Base-by-base conservation (phyloP, 1,140 invertebrate species). In the Calliopsis andreniformis region DNA sequence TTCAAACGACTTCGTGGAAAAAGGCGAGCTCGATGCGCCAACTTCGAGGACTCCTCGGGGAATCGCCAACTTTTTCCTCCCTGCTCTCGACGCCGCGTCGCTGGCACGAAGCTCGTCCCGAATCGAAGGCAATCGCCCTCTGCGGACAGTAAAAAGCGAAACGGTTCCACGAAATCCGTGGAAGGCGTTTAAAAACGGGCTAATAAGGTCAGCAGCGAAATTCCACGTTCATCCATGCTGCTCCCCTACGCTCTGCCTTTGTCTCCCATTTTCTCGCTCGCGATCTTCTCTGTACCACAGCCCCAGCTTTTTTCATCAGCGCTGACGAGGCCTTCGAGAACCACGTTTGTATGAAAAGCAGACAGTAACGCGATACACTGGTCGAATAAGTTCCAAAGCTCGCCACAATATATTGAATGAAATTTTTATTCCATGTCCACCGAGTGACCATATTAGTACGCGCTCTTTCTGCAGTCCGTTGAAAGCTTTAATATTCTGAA, bases 311-410 rank as follows among this genome's bases (percentile, higher is more conserved):
- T 83, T 79, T 82, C 51, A 78, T 81, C 80, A 64, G 68, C 42
- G 32, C 28, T 53, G 20, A 62, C 51, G 45, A 51, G 42, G 20
- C 49, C 47, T 80, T 80, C 35, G 67, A 61, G 62, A 39, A 56
- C 35, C 59, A 35, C 61, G 66, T 80, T 82, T 45, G 78, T 51
- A 72, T 77, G 72, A 80, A 82, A 80, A 80, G 73, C 43, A 72
- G 67, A 76, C 32, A 43, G 58, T 80, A 71, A 80, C 63, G 72
- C 49, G 47, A 58, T 28, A 43, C 42, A 35, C 25, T 35, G 53
- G 42, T 39, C 43, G 56, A 72, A 62, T 30, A 42, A 73, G 64
- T 69, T 55, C 49, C 35, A 53, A 68, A 76, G 47, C 43, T 18
- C 45, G 18, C 69, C 43, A 18, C 35, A 18, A 61, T 7, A 64